phyloP scores from a whole-genome alignment of 2,888 invertebrate genomes.

The Geotrupes spiniger region DNA sequence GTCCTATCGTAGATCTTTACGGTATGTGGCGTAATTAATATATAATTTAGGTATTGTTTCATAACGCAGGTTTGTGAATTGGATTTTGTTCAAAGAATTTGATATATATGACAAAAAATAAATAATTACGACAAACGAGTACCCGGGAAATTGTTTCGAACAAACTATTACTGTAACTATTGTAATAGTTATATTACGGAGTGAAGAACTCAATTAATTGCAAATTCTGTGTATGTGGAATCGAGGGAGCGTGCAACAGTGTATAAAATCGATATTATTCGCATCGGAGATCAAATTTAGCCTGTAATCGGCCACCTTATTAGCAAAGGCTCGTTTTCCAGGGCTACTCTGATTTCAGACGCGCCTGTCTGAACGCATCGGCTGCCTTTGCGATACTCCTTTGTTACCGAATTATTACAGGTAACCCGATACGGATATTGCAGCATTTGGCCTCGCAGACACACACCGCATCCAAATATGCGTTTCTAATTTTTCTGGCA shows the following conservation, averaged over 20 bases:
- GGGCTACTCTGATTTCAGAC: conserved; percentile 41
- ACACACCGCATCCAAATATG: conserved; percentile 34
- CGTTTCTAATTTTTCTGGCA: conserved; percentile 39
- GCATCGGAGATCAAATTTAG: conserved; percentile 45
- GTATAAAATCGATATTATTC: conserved; percentile 41
- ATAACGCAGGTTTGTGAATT: too few species aligned
- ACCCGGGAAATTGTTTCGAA: too few species aligned
- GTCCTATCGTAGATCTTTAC: conserved; percentile 4
- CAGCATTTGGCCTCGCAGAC: conserved; percentile 32
- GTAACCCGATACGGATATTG: conserved; percentile 34
- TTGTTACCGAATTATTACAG: conserved; percentile 43
- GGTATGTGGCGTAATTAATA: conserved; percentile 13
- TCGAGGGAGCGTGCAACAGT: conserved; percentile 22
- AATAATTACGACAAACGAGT: too few species aligned
- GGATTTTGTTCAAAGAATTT: too few species aligned
- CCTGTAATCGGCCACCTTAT: conserved; percentile 48
- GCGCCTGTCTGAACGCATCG: conserved; percentile 37
- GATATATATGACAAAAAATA: too few species aligned
- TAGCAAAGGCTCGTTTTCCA: conserved; percentile 45
- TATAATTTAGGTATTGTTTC: conserved; percentile 14
- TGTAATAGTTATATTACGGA: too few species aligned
- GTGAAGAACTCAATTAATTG: too few species aligned
- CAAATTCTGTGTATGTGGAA: too few species aligned
- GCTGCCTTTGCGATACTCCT: conserved; percentile 38
- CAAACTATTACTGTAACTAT: too few species aligned